Percentiles rank a stretch among this genome's conserved stretches.
Conservation (phyloP, 1,140 invertebrate genomes). For the Hermetia illucens region DNA sequence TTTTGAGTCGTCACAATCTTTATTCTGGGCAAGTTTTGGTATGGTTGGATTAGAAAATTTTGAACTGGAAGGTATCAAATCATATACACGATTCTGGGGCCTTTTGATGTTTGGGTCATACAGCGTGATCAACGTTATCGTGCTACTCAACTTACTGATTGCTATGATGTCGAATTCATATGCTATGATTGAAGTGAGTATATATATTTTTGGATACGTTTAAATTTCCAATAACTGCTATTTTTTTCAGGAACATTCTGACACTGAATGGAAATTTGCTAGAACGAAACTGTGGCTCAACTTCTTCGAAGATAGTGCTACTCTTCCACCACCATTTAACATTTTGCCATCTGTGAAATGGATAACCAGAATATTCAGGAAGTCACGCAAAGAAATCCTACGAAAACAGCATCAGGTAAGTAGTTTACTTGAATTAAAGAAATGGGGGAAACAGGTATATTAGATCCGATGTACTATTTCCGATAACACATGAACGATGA, state of each 20-base stretch:
- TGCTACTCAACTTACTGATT: constrained; percentile 72
- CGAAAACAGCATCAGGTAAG: constrained; percentile 27
- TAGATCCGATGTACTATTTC: too few species aligned
- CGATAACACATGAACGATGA: too few species aligned
- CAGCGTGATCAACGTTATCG: constrained; percentile 73
- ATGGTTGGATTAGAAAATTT: constrained; percentile 67
- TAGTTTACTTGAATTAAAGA: constrained; percentile 3
- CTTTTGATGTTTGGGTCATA: constrained; percentile 69
- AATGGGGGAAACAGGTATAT: too few species aligned
- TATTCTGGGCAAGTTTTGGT: constrained; percentile 85
- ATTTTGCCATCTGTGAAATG: constrained; percentile 59
- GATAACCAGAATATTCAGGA: constrained; percentile 33
- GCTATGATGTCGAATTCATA: constrained; percentile 89
- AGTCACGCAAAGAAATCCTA: constrained; percentile 27
- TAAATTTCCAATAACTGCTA: not conserved
- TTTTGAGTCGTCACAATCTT: constrained; percentile 78
- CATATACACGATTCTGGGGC: constrained; percentile 67
- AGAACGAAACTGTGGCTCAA: constrained; percentile 78
- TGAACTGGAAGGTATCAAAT: constrained; percentile 59
- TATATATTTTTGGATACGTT: not conserved
- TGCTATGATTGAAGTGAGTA: constrained; percentile 49
- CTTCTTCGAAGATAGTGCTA: constrained; percentile 77
- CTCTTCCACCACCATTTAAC: constrained; percentile 75
- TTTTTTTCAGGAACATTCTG: constrained; percentile 53
- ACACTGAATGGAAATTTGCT: constrained; percentile 86